Conservation (phyloP, 2,888 invertebrate species). For the Acronicta aceris region DNA sequence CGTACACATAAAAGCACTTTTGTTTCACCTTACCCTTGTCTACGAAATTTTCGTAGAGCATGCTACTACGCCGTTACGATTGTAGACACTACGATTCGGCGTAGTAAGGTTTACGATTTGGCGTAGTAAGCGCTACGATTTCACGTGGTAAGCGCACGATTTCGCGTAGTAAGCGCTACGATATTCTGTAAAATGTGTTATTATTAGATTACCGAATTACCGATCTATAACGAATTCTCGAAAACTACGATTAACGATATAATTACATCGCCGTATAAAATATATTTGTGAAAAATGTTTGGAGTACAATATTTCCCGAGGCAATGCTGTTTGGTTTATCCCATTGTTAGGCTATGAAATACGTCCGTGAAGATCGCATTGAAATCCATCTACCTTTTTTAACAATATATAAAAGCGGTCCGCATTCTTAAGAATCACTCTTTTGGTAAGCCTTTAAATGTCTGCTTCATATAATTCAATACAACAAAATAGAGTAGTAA, state of each 20-base stretch:
- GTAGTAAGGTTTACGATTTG: too few relatives aligned
- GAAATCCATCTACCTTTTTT: conserved; percentile 20
- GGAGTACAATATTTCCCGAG: conserved; percentile 29
- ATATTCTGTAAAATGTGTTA: conserved; percentile 11
- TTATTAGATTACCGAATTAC: too few relatives aligned
- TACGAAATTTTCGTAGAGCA: conserved; percentile 33
- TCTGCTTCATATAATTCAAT: background rate
- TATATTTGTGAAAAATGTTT: conserved; percentile 12
- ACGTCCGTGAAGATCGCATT: conserved; percentile 14
- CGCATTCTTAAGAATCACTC: conserved; percentile 8
- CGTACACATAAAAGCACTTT: conserved; percentile 20
- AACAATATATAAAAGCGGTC: conserved; percentile 26
- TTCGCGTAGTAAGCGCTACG: conserved; percentile 32
- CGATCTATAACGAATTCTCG: too few relatives aligned
- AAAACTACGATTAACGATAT: too few relatives aligned
- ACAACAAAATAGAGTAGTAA: too few relatives aligned
- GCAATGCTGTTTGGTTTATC: conserved; percentile 31
- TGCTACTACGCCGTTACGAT: conserved; percentile 48
- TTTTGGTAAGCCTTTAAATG: background rate
- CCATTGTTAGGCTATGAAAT: conserved; percentile 43
- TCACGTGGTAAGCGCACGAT: too few relatives aligned
- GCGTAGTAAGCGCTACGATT: conserved; percentile 37
- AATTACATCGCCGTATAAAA: too few relatives aligned
- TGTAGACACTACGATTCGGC: conserved; percentile 29
- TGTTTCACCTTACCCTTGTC: conserved; percentile 4